These are phyloP conservation scores for Siniperca chuatsi DNA, from an alignment of 2,113 vertebrate species.

Conservation along the genomic window DNA sequence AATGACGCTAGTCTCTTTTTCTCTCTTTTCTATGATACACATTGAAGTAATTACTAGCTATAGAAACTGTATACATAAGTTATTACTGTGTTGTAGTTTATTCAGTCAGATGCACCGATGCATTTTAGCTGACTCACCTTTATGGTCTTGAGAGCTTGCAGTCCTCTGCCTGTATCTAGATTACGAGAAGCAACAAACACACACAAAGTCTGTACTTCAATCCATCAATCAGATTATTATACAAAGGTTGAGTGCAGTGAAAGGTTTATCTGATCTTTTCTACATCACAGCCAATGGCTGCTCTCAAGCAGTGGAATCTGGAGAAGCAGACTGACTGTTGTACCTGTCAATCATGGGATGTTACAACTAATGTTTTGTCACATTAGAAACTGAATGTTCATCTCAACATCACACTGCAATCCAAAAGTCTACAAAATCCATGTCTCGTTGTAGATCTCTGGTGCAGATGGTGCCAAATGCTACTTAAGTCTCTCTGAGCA, in stretches of 20 bases:
- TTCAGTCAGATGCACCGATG: neutral
- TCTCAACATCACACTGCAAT: neutral
- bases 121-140: constrained; percentile 76
- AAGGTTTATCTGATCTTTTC: neutral
- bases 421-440: neutral
- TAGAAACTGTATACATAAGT: neutral
- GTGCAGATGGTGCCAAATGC: neutral
- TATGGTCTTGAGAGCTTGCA: constrained; percentile 85
- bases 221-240: neutral
- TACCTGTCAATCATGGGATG: neutral
- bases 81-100: neutral
- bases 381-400: neutral
- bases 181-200: neutral
- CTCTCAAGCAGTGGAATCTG: neutral
- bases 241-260: neutral
- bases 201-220: neutral
- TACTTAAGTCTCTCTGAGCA: no score
- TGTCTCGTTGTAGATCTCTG: neutral
- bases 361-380: neutral
- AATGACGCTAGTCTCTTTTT: no score
- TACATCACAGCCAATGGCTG: neutral
- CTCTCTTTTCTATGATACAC: neutral
- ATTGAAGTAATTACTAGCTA: no score
- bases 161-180: constrained; percentile 92
- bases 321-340: neutral